Evolutionary conservation across 2,113 vertebrate genomes (phyloP), one percentile per base, ranked within the genome.

Genomic region (Ramphastos sulfuratus): DNA sequence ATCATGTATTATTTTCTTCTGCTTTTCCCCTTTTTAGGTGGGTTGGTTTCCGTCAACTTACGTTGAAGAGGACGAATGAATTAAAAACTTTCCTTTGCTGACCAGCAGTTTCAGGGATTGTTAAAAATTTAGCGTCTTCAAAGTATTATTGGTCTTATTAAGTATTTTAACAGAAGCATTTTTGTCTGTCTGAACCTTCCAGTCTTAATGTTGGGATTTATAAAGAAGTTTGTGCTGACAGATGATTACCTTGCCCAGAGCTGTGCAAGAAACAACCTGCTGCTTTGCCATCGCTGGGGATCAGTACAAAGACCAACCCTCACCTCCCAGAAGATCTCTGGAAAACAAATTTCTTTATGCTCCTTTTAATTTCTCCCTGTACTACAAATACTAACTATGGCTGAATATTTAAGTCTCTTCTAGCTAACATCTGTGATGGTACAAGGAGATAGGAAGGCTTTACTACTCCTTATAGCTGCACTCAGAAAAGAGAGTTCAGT

Each of bases 21-120:
- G 70, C 81, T 95, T 64, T 95, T 89, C 66, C 88, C 66, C 52
- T 66, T 93, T 90, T 39, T 85, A 99, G 99, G 98, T 99, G 94
- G 99, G 99, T 96, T 99, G 99, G 99, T 99, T 99, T 98, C 99
- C 99, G 72, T 99, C 99, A 90, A 99, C 99, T 3, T 99, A 99
- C 1, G 99, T 99, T 87, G 99, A 99, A 97, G 99, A 99, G 93
- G 98, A 99, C 37, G 99, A 99, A 94, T 99, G 98, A 99, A 74
- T 71, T 80, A 65, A 77, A 81, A 78, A 33, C 15, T 13, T 66
- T 86, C 50, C 35, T 86, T 73, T 91, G 70, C 79, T 79, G 85
- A 94, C 67, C 55, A 85, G 64, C 86, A 92, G 76, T 91, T 95
- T 96, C 97, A 94, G 95, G 96, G 95, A 97, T 80, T 94, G 58